A percentile compares a stretch with the other conserved stretches of the same genome.
These are phyloP conservation scores for Uropetala carovei DNA, from an alignment of 2,888 invertebrate species.

Conservation along the genomic window DNA sequence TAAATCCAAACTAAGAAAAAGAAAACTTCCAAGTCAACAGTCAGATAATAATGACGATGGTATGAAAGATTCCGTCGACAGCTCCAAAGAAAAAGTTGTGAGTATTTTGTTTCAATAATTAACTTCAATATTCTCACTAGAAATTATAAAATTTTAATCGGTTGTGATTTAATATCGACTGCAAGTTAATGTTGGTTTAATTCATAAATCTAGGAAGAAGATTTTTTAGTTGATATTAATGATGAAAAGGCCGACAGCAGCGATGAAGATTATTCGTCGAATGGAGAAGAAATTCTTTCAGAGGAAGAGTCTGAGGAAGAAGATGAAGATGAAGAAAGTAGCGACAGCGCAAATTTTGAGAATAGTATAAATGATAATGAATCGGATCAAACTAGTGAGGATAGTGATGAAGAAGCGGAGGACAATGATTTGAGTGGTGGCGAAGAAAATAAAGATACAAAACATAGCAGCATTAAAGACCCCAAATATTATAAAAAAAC, in stretches of 20 bases:
- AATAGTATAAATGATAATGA: constrained; percentile 79
- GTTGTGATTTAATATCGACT: too few relatives aligned
- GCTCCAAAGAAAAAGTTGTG: not conserved
- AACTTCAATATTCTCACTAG: too few relatives aligned
- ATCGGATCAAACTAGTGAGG: constrained; percentile 71
- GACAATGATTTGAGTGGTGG: constrained; percentile 65
- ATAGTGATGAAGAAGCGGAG: constrained; percentile 70
- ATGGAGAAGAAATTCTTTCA: constrained; percentile 74
- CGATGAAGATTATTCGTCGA: constrained; percentile 75
- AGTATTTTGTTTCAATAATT: not conserved
- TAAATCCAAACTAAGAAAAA: constrained; percentile 2
- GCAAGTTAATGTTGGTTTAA: too few relatives aligned
- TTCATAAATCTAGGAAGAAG: constrained; percentile 22
- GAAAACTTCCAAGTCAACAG: not conserved
- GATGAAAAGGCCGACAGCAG: constrained; percentile 71
- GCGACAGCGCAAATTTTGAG: constrained; percentile 74
- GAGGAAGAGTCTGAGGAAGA: constrained; percentile 77
- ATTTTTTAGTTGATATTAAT: constrained; percentile 66
- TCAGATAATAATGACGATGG: not conserved
- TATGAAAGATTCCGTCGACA: not conserved
- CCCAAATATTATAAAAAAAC: constrained; percentile 65
- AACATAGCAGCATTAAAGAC: constrained; percentile 21
- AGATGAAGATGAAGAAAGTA: constrained; percentile 69
- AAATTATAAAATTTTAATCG: too few relatives aligned
- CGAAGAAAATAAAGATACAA: constrained; percentile 71